Base-by-base conservation (phyloP, 2,113 vertebrate genomes). In the Ammodytes dubius region DNA sequence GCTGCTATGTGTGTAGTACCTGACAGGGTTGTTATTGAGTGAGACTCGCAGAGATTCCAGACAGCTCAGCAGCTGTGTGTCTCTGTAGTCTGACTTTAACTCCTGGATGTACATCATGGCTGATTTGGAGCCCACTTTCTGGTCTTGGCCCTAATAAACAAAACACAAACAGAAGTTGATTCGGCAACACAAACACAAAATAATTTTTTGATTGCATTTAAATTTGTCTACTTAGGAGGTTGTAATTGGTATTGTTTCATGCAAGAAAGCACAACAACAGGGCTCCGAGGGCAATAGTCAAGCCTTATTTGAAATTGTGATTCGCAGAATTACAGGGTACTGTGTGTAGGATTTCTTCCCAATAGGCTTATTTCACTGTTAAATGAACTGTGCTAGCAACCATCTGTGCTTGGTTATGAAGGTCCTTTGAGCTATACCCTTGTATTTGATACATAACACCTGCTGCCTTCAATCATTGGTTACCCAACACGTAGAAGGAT, bases 21-120 rank as follows among this genome's bases (percentile, higher is more conserved):
- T 98, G 93, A 98, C 97, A 67, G 97, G 97, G 84, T 98, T 98
- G 90, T 97, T 98, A 86, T 96, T 98, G 75, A 98, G 96, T 15
- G 97, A 98, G 14, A 98, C 96, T 58, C 97, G 90, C 9, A 98
- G 94, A 56, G 97, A 97, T 83, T 98, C 97, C 61, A 98, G 94
- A 84, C 96, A 97, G 89, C 77, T 85, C 56, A 98, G 94, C 43
- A 98, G 92, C 66, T 92, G 94, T 27, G 78, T 2, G 61, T 97
- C 96, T 83, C 96, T 81, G 84, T 95, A 85, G 67, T 97, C 97
- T 43, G 93, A 93, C 83, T 87, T 96, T 74, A 98, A 85, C 76
- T 98, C 97, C 81, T 98, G 97, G 80, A 98, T 98, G 70, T 97
- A 97, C 87, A 97, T 91, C 92, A 97, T 85, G 6, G 97, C 94